phyloP scores from a whole-genome alignment of 2,797 vertebrate genomes.

The Cynodonichthys magdalenae region DNA sequence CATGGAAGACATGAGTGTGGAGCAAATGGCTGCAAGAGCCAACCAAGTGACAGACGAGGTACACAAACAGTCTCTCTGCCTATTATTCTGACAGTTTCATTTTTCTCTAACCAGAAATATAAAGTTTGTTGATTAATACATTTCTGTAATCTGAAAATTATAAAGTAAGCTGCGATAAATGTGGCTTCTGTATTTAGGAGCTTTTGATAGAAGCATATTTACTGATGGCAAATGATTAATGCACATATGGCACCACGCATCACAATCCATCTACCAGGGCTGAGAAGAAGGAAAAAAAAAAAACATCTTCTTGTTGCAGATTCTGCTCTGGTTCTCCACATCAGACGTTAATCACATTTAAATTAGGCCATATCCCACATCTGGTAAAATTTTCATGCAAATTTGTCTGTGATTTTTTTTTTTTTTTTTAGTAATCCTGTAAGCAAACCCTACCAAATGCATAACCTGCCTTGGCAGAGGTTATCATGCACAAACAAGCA shows the following conservation, averaged over 20 bases:
- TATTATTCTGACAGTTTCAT: background rate
- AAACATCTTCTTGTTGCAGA: background rate
- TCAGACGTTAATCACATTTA: background rate
- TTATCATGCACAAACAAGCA: slow-evolving; percentile 16
- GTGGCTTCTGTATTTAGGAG: background rate
- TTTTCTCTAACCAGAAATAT: slow-evolving; percentile 16
- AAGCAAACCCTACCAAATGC: background rate
- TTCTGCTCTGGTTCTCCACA: background rate
- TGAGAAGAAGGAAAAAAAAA: background rate
- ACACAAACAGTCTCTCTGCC: slow-evolving; percentile 29
- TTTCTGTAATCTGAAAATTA: background rate
- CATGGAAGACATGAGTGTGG: slow-evolving; percentile 90
- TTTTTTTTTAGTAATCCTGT: background rate
- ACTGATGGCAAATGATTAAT: background rate
- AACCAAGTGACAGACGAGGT: slow-evolving; percentile 98
- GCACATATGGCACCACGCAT: background rate
- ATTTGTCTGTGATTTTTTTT: background rate
- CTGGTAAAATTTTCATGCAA: background rate
- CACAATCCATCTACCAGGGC: background rate
- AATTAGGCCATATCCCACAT: background rate
- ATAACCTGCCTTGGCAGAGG: background rate
- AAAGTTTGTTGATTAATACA: slow-evolving; percentile 5
- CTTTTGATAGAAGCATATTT: background rate
- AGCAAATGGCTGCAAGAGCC: slow-evolving; percentile 88
- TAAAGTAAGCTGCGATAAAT: background rate